These are phyloP conservation scores for Tetragnatha montana DNA, from an alignment of 2,888 invertebrate genomes.

Conservation along the genomic window DNA sequence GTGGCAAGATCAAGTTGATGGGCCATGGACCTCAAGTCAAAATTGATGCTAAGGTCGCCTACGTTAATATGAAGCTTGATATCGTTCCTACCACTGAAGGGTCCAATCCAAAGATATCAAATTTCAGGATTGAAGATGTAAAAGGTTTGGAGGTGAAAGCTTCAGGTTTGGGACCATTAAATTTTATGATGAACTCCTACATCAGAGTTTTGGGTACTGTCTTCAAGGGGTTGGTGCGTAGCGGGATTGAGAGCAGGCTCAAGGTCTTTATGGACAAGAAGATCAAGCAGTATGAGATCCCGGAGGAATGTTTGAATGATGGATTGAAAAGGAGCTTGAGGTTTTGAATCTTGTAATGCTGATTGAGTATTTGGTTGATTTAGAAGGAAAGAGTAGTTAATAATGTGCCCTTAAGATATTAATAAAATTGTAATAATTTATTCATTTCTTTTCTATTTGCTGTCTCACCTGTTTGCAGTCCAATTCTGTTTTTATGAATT, in stretches of 20 bases:
- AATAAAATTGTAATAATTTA: too few relatives aligned
- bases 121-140: constrained; percentile 65
- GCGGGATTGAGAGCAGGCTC: constrained; percentile 42
- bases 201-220: constrained; percentile 19
- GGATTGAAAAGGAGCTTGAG: constrained; percentile 1
- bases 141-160: constrained; percentile 62
- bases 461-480: too few relatives aligned
- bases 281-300: constrained; percentile 55
- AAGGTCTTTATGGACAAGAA: constrained; percentile 56
- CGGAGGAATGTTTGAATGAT: constrained; percentile 53
- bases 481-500: too few relatives aligned
- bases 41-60: constrained; percentile 47
- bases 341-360: neutral
- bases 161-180: constrained; percentile 52
- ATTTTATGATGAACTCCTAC: constrained; percentile 48
- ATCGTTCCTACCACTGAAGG: constrained; percentile 41
- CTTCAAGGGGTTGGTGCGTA: constrained; percentile 36
- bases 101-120: constrained; percentile 57
- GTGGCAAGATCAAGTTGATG: constrained; percentile 65
- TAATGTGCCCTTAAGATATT: too few relatives aligned
- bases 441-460: too few relatives aligned
- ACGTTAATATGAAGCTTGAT: constrained; percentile 60
- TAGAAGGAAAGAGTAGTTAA: too few relatives aligned
- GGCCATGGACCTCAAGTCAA: constrained; percentile 57
- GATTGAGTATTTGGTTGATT: too few relatives aligned